phyloP scores from a whole-genome alignment of 2,888 invertebrate genomes.

The Caenorhabditis virilis region DNA sequence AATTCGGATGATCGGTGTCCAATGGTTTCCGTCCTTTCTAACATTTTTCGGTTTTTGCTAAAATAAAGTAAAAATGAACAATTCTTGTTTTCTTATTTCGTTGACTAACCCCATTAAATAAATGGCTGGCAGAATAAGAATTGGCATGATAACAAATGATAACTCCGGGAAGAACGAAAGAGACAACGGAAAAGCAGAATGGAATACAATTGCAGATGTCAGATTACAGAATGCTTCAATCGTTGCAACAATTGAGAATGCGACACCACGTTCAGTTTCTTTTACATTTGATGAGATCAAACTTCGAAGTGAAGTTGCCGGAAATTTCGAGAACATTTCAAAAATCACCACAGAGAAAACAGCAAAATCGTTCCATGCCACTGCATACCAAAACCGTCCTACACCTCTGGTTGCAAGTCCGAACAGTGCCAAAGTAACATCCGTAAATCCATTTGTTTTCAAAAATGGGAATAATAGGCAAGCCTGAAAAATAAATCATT shows the following conservation, averaged over 20 bases:
- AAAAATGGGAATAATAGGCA: conserved; percentile 42
- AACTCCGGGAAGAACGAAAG: conserved; percentile 46
- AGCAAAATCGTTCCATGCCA: conserved; percentile 20
- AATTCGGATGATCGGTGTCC: neutral
- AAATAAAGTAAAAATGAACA: neutral
- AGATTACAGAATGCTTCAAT: conserved; percentile 48
- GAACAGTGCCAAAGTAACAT: conserved; percentile 41
- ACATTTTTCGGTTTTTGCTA: conserved; percentile 1
- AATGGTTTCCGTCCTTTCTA: neutral
- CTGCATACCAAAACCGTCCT: conserved; percentile 13
- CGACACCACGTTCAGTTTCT: conserved; percentile 36
- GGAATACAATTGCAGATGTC: conserved; percentile 44
- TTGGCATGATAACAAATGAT: conserved; percentile 49
- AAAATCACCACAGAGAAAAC: conserved; percentile 38
- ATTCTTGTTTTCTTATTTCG: neutral
- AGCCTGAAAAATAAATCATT: conserved; percentile 15
- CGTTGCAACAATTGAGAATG: conserved; percentile 43
- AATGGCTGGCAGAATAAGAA: conserved; percentile 37
- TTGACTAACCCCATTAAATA: conserved; percentile 31
- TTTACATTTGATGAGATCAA: conserved; percentile 40
- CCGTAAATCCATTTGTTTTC: conserved; percentile 26
- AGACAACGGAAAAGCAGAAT: conserved; percentile 43
- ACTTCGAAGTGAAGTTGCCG: conserved; percentile 46
- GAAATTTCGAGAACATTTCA: conserved; percentile 48
- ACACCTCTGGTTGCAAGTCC: conserved; percentile 39